Conservation (phyloP, 2,888 invertebrate genomes). For the Trichopoda pennipes region DNA sequence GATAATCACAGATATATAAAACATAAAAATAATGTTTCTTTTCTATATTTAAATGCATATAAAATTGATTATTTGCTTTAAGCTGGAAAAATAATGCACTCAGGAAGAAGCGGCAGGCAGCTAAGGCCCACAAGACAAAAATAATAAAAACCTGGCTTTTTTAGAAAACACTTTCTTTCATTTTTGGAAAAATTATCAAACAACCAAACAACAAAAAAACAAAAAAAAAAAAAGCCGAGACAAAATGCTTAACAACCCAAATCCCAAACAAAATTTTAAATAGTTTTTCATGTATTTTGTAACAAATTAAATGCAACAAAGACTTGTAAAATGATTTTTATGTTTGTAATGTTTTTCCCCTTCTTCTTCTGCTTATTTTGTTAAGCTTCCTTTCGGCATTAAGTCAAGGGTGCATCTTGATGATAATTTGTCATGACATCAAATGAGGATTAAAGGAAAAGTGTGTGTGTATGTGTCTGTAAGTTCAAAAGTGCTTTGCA, state of each 20-base stretch:
- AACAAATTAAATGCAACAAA: neutral
- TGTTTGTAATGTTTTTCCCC: neutral
- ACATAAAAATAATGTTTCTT: constrained; percentile 37
- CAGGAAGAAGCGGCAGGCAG: constrained; percentile 52
- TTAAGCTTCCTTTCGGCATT: constrained; percentile 63
- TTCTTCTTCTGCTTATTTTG: neutral
- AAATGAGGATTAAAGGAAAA: constrained; percentile 55
- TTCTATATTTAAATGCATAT: constrained; percentile 62
- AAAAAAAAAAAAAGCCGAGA: too few species aligned
- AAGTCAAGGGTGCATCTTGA: constrained; percentile 74
- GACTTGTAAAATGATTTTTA: constrained; percentile 40
- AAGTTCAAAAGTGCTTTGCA: constrained; percentile 39
- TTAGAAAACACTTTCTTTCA: constrained; percentile 56
- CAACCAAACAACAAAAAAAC: too few species aligned
- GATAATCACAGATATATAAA: constrained; percentile 59
- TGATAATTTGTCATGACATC: constrained; percentile 73
- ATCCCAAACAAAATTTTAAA: constrained; percentile 9
- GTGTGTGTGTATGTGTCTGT: neutral
- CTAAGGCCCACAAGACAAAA: constrained; percentile 21
- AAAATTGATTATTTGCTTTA: constrained; percentile 67
- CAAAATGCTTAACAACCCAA: constrained; percentile 4
- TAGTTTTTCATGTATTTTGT: constrained; percentile 49
- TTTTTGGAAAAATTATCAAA: constrained; percentile 22
- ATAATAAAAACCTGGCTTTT: neutral
- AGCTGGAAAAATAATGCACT: constrained; percentile 62